Percentiles rank a stretch among this genome's conserved stretches.
Evolutionary conservation across 2,888 invertebrate species (phyloP).

Genomic region (Ganaspis brasiliensis): DNA sequence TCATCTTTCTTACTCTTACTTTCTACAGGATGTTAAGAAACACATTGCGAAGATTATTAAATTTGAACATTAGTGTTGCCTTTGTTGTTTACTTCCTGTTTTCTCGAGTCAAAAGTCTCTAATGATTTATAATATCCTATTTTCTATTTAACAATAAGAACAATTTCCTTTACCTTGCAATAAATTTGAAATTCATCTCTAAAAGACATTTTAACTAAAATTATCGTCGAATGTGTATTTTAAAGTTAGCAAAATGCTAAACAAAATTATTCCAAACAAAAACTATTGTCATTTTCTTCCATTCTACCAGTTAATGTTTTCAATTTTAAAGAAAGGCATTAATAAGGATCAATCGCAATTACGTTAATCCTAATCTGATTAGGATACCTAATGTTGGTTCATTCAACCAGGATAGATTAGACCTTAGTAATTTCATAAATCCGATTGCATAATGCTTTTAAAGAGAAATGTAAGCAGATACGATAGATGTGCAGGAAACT

Average conservation of each 20-base stretch:
- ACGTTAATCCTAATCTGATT: neutral
- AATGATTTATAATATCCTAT: neutral
- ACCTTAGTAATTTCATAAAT: constrained; percentile 11
- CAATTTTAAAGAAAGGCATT: neutral
- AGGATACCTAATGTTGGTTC: constrained; percentile 1
- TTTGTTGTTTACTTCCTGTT: constrained; percentile 8
- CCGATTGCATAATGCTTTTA: constrained; percentile 7
- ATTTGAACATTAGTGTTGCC: constrained; percentile 5
- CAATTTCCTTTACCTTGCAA: no score
- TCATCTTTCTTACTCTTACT: neutral
- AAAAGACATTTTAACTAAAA: no score
- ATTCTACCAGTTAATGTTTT: no score
- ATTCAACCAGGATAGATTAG: constrained; percentile 10
- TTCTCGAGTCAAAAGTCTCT: neutral
- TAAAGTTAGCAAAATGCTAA: no score
- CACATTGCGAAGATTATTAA: neutral
- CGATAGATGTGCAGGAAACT: constrained; percentile 8
- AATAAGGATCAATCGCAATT: neutral
- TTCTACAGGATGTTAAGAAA: constrained; percentile 20
- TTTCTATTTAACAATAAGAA: no score
- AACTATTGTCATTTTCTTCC: no score
- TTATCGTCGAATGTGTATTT: no score
- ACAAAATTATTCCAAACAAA: no score
- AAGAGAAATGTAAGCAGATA: constrained; percentile 16
- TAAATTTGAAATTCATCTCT: no score